Conservation (phyloP, 2,888 invertebrate genomes). For the Drosophila recens region DNA sequence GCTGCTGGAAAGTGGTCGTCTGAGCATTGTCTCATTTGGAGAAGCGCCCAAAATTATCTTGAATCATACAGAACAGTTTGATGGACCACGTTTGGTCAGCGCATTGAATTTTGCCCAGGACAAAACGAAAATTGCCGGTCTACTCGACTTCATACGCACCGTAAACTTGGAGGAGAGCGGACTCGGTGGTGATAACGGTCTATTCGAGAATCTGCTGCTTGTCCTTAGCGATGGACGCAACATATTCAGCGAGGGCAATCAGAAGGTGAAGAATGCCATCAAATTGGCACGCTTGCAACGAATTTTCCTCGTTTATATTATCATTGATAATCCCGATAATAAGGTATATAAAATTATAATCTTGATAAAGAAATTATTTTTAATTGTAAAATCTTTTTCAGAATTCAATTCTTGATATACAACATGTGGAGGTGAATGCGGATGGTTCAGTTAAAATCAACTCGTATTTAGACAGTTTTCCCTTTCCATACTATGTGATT, state of each 20-base stretch:
- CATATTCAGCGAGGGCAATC: slow-evolving; percentile 94
- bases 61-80: slow-evolving; percentile 92
- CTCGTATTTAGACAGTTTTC: slow-evolving; percentile 97
- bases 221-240: slow-evolving; percentile 98
- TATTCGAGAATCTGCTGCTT: slow-evolving; percentile 89
- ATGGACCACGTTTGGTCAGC: slow-evolving; percentile 93
- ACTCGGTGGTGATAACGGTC: slow-evolving; percentile 84
- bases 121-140: slow-evolving; percentile 93
- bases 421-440: slow-evolving; percentile 87
- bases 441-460: slow-evolving; percentile 87
- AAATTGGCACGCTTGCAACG: slow-evolving; percentile 92
- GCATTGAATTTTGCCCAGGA: slow-evolving; percentile 95
- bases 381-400: slow-evolving; percentile 84
- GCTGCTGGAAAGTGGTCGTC: slow-evolving; percentile 96
- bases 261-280: slow-evolving; percentile 91
- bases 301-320: slow-evolving; percentile 97
- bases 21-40: slow-evolving; percentile 96
- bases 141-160: slow-evolving; percentile 92
- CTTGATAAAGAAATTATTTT: fast-evolving
- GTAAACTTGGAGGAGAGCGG: slow-evolving; percentile 86
- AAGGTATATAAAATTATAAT: slow-evolving; percentile 88
- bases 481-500: slow-evolving; percentile 98
- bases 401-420: slow-evolving; percentile 96
- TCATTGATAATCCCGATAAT: slow-evolving; percentile 96
- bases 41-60: slow-evolving; percentile 94